Percentiles rank a stretch among this genome's conserved stretches.
These are phyloP conservation scores for Gracilinanus agilis DNA, from an alignment of 2,113 vertebrate genomes.

Conservation along the genomic window DNA sequence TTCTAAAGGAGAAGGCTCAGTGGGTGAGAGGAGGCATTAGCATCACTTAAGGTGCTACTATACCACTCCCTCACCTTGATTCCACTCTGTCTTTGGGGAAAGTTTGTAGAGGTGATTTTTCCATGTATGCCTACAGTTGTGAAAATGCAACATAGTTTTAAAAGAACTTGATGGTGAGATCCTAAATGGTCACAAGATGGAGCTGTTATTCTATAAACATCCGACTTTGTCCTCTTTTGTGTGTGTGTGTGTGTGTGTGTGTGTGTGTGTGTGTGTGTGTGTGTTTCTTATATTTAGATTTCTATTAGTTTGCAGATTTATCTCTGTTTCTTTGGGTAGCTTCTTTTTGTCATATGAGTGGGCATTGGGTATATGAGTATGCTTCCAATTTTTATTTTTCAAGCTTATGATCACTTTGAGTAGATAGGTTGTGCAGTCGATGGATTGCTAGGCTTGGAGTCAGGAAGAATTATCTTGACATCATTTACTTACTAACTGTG, in stretches of 20 bases:
- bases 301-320: not conserved
- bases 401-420: not conserved
- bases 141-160: conserved; percentile 46
- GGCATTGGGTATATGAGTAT: not conserved
- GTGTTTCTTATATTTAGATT: not conserved
- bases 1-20: conserved; percentile 18
- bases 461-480: too few species aligned
- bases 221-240: not conserved
- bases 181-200: conserved; percentile 10
- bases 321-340: not conserved
- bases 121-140: conserved; percentile 24
- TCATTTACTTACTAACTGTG: too few species aligned
- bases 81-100: not conserved
- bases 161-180: not conserved
- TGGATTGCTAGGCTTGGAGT: too few species aligned
- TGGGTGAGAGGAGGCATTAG: conserved; percentile 6
- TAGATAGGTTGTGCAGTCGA: too few species aligned
- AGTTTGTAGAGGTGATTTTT: not conserved
- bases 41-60: not conserved
- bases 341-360: not conserved
- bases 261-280: too few species aligned
- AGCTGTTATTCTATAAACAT: not conserved
- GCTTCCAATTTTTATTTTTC: not conserved
- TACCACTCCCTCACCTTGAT: conserved; percentile 9
- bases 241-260: too few species aligned